These are phyloP conservation scores for Chouioia cunea DNA, from an alignment of 2,888 invertebrate species.

Conservation along the genomic window DNA sequence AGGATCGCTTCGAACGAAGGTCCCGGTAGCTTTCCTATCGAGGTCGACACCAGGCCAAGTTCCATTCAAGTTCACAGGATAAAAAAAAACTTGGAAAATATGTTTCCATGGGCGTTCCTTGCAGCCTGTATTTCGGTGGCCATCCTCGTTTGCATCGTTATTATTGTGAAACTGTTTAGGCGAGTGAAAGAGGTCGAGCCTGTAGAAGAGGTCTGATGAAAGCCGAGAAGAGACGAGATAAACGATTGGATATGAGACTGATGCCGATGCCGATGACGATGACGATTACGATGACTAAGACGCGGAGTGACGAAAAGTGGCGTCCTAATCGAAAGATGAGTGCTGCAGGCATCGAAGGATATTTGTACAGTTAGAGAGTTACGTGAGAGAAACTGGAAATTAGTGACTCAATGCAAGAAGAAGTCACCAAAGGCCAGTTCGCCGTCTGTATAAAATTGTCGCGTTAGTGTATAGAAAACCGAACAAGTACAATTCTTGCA, in stretches of 20 bases:
- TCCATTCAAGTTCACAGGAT: constrained; percentile 56
- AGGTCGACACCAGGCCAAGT: constrained; percentile 61
- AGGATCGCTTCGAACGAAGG: constrained; percentile 65
- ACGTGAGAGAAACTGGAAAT: neutral
- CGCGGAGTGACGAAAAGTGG: no score
- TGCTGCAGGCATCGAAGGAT: neutral
- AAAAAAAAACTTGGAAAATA: constrained; percentile 53
- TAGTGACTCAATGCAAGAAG: no score
- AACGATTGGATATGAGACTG: neutral
- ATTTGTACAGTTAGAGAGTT: constrained; percentile 9
- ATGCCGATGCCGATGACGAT: neutral
- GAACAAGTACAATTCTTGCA: constrained; percentile 36
- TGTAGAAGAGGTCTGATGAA: constrained; percentile 56
- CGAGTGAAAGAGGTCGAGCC: constrained; percentile 49
- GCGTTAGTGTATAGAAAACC: constrained; percentile 19
- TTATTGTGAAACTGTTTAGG: constrained; percentile 49
- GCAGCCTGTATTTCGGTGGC: constrained; percentile 53
- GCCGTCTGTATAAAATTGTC: neutral
- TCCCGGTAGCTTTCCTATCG: constrained; percentile 65
- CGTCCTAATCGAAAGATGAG: neutral
- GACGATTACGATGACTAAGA: neutral
- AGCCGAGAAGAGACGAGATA: constrained; percentile 16
- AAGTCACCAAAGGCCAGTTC: constrained; percentile 25
- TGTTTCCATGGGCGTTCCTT: constrained; percentile 55
- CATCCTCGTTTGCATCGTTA: constrained; percentile 50